Base-by-base conservation (phyloP, 2,797 vertebrate genomes). In the Sylvia borin region DNA sequence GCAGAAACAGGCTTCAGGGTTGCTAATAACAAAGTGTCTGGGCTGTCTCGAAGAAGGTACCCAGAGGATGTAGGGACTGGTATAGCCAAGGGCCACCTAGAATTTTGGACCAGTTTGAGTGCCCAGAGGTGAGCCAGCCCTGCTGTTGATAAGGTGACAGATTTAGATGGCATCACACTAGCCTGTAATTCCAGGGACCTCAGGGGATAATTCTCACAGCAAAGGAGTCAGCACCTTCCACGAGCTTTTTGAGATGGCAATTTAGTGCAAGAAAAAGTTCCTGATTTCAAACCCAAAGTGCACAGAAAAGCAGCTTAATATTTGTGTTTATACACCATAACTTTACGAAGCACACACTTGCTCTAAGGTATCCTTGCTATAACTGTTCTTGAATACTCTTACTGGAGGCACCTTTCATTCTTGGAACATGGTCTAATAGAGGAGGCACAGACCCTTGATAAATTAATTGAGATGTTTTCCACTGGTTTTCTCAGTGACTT, bases 161-260 rank as follows among this genome's bases (percentile, higher is more conserved):
- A 22, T 78, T 74, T 32, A 43, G 31, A 15, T 47, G 50, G 25
- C 2, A 5, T 11, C 0, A 0, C 4, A 4, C 7, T 21, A 70
- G 22, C 53, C 57, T 94, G 19, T 64, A 34, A 48, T 60, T 78
- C 26, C 53, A 51, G 53, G 25, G 43, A 62, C 50, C 34, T 14
- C 34, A 18, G 50, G 67, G 45, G 50, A 12, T 55, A 43, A 11
- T 71, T 68, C 12, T 42, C 36, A 17, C 32, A 20, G 32, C 20
- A 5, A 43, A n/a, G 32, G 45, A 82, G 45, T 25, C 8, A 25
- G 62, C 17, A 32, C 42, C 38, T 93, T 42, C 48, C 29, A 21
- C n/a, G 42, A 13, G 15, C n/a, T 55, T 43, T 21, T 55, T 76
- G 29, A 55, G 48, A 4, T 67, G 58, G 45, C 25, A 91, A 29